Evolutionary conservation across 2,113 vertebrate species (phyloP), one percentile per base, ranked within the genome.

Genomic region (Megaleporinus macrocephalus): DNA sequence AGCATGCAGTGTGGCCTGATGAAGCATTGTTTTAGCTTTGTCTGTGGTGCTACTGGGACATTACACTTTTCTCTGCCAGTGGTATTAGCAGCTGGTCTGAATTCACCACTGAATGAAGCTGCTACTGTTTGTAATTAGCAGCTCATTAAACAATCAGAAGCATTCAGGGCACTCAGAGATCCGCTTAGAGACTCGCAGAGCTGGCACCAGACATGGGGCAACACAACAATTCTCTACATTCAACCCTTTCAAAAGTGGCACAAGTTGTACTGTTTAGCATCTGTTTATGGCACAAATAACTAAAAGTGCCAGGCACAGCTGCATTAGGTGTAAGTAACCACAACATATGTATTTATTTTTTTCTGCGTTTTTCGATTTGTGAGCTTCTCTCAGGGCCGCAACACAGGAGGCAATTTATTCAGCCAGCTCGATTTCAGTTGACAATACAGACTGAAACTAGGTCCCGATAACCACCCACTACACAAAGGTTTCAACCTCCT

Each of bases 71-170:
- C 89, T 66, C 62, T 79, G 91, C 94, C 93, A 88, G 92, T 94
- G 93, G 93, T 91, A 93, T 94, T 90, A 94, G 89, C 89, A 88
- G 90, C 93, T 90, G 93, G 92, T 91, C 93, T 93, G 91, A 90
- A 94, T 93, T 93, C 92, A 91, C 91, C 88, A 90, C 92, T 90
- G 91, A 94, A 93, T 66, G 71, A 93, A 74, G 26, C 61, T 90
- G 93, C 93, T 93, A 93, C 91, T 94, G 93, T 94, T 95, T 94
- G 94, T 94, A 95, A 96, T 96, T 95, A 95, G 94, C 93, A 95
- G 92, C 95, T 95, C 94, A 94, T 96, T 96, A 95, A 92, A 95
- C 94, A 96, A 95, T 95, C 93, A 94, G 93, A 83, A 91, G 93
- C 94, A 95, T 95, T 95, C 94, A 94, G 93, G 90, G 90, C 93